Conservation (phyloP, 2,113 vertebrate species). For the Heterotilapia buettikoferi region DNA sequence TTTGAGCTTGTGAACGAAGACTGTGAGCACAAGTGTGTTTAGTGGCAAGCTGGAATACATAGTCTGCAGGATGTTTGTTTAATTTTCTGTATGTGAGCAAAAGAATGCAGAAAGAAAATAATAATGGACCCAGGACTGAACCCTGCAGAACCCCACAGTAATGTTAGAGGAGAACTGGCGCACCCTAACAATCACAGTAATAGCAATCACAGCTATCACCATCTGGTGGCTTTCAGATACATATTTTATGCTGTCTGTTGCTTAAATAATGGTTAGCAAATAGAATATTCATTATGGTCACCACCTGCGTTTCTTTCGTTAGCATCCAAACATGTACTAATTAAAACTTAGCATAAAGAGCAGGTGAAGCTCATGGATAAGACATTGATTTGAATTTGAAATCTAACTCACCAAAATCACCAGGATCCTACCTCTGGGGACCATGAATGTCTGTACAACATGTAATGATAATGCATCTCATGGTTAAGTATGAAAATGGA, state of each 20-base stretch:
- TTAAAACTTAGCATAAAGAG: not conserved
- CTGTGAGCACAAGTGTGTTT: not conserved
- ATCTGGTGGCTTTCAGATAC: not conserved
- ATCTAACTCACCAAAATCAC: not conserved
- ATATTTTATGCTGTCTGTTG: not conserved
- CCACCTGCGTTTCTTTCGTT: not conserved
- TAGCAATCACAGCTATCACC: not conserved
- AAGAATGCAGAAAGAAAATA: not conserved
- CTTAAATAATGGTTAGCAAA: not conserved
- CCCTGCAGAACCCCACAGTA: not conserved
- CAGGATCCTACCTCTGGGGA: not conserved
- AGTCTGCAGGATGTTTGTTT: not conserved
- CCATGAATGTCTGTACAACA: not conserved
- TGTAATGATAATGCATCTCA: not conserved
- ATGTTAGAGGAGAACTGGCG: not conserved
- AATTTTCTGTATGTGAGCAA: accelerated
- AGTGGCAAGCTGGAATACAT: not conserved
- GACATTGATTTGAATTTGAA: not conserved
- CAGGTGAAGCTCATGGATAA: not conserved
- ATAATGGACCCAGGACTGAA: not conserved
- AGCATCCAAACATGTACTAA: not conserved
- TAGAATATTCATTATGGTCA: not conserved
- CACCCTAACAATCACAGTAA: not conserved
- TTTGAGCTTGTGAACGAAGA: not conserved
- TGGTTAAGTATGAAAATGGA: not conserved